These are phyloP conservation scores for Euplagia quadripunctaria DNA, from an alignment of 2,888 invertebrate genomes.

Conservation along the genomic window DNA sequence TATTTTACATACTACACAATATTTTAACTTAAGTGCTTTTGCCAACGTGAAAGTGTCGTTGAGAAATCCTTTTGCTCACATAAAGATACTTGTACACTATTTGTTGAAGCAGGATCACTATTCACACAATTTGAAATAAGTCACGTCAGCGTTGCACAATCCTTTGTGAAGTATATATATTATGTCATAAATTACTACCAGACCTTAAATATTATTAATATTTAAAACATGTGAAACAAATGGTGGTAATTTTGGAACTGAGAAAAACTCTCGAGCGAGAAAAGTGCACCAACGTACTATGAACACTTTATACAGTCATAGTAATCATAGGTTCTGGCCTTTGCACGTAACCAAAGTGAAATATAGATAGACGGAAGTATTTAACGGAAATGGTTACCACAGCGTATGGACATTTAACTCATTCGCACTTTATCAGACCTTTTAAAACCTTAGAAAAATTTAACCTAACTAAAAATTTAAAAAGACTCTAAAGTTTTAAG, in stretches of 20 bases:
- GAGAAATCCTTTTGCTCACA: conserved; percentile 33
- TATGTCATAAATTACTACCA: conserved; percentile 23
- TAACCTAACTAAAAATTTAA: too few relatives aligned
- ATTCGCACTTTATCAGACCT: too few relatives aligned
- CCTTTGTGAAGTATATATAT: conserved; percentile 27
- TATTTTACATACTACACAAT: conserved; percentile 41
- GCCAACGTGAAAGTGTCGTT: conserved; percentile 36
- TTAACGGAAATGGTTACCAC: too few relatives aligned
- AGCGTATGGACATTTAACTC: too few relatives aligned
- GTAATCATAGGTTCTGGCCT: too few relatives aligned
- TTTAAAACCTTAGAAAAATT: too few relatives aligned
- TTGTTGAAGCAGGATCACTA: conserved; percentile 22
- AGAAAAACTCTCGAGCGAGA: not conserved
- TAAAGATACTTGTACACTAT: conserved; percentile 30
- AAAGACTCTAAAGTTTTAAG: too few relatives aligned
- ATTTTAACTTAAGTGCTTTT: conserved; percentile 48
- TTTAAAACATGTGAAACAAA: not conserved
- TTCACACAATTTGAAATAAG: conserved; percentile 34
- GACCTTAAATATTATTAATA: not conserved
- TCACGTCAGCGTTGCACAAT: conserved; percentile 15
- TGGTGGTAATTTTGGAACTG: not conserved
- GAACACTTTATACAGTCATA: too few relatives aligned
- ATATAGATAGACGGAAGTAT: too few relatives aligned
- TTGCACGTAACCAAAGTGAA: too few relatives aligned
- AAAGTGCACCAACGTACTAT: not conserved